Evolutionary conservation across 2,113 vertebrate genomes (phyloP).

Genomic region (Aphyosemion australe): DNA sequence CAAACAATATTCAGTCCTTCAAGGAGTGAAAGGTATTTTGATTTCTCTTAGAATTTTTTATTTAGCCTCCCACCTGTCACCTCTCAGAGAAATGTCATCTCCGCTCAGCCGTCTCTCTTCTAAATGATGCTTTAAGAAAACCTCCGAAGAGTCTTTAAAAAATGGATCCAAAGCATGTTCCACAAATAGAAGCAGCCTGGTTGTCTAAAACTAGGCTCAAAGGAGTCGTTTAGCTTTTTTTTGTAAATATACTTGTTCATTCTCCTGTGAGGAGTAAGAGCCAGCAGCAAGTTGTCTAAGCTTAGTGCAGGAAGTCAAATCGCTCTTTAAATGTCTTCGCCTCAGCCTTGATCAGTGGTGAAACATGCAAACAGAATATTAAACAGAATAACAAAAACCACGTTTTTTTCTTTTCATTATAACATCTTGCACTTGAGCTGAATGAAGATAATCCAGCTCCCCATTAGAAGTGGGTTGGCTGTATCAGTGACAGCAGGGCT

Average conservation of each 20-base stretch:
- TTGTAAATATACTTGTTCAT: neutral
- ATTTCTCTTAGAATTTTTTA: neutral
- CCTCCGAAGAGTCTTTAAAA: neutral
- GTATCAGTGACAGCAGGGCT: slow-evolving; percentile 49
- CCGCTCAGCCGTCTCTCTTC: neutral
- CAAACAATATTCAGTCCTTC: too few relatives aligned
- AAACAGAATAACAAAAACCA: neutral
- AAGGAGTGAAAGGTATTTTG: too few relatives aligned
- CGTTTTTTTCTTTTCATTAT: slow-evolving; percentile 1
- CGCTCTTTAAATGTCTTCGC: neutral
- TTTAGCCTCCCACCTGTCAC: neutral
- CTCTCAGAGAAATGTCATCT: slow-evolving; percentile 17
- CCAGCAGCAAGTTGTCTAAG: neutral
- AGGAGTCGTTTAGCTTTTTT: neutral
- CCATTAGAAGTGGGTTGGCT: slow-evolving; percentile 28
- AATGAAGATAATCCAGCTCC: slow-evolving; percentile 32
- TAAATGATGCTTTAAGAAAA: slow-evolving; percentile 7
- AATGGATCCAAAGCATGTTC: slow-evolving; percentile 10
- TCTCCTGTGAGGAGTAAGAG: neutral
- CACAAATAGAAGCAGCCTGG: slow-evolving; percentile 21
- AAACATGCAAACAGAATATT: slow-evolving; percentile 6
- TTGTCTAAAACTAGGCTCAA: slow-evolving; percentile 5
- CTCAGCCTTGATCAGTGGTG: neutral
- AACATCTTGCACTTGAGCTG: slow-evolving; percentile 7
- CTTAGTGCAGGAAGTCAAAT: neutral